Evolutionary conservation across 2,113 vertebrate genomes (phyloP).

Genomic region (Tylochromis polylepis): DNA sequence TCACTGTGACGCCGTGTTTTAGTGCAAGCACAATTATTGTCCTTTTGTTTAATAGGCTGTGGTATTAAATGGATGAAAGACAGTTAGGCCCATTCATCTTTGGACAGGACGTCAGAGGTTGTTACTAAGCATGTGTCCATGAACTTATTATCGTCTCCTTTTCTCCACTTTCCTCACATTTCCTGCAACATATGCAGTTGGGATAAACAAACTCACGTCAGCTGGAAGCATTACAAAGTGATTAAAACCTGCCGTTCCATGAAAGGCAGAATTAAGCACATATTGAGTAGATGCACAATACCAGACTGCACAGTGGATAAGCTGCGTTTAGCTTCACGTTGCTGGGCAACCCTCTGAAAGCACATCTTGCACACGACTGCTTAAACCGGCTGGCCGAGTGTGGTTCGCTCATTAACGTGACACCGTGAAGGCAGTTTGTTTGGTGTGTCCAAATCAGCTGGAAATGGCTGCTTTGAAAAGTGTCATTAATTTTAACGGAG

Average conservation of each 20-base stretch:
- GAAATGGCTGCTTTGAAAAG: background rate
- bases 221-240: background rate
- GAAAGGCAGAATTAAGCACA: background rate
- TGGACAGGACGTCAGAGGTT: accelerated
- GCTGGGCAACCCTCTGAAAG: background rate
- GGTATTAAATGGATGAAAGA: background rate
- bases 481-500: accelerated
- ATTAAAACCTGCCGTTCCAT: background rate
- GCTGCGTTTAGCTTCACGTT: background rate
- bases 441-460: background rate
- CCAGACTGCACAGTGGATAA: background rate
- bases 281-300: background rate
- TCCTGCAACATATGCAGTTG: background rate
- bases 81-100: background rate
- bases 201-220: background rate
- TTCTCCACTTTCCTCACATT: background rate
- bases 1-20: background rate
- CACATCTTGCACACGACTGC: background rate
- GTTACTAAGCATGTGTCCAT: accelerated
- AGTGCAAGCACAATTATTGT: background rate
- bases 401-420: background rate
- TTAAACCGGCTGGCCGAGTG: background rate
- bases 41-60: background rate
- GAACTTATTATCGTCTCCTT: background rate
- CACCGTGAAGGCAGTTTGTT: accelerated